Percentiles rank a stretch among this genome's conserved stretches.
phyloP scores from a whole-genome alignment of 2,888 invertebrate species.

The Candidula unifasciata region DNA sequence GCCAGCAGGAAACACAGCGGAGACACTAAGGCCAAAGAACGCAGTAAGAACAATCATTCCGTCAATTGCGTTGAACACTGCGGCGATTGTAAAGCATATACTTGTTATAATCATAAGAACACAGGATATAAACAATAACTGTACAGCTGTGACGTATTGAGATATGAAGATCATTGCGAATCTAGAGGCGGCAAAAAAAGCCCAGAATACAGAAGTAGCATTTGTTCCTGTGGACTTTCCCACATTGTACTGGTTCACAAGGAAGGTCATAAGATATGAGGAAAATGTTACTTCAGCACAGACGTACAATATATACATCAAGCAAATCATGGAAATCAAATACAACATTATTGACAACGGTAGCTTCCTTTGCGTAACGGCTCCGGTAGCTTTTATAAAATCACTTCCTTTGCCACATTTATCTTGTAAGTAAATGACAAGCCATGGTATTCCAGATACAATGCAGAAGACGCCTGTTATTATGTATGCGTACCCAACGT shows the following conservation, averaged over 20 bases:
- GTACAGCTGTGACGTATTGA: conserved; percentile 70
- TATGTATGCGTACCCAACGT: conserved; percentile 55
- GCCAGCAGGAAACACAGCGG: conserved; percentile 77
- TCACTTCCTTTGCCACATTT: conserved; percentile 35
- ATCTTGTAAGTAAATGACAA: conserved; percentile 52
- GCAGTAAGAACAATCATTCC: conserved; percentile 57
- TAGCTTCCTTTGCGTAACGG: conserved; percentile 10
- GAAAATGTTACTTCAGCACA: conserved; percentile 77
- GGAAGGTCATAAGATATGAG: conserved; percentile 74
- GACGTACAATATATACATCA: conserved; percentile 75
- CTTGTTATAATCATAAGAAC: conserved; percentile 20
- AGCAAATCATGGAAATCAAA: conserved; percentile 69
- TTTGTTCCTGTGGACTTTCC: conserved; percentile 69
- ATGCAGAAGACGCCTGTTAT: conserved; percentile 57
- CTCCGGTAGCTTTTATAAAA: conserved; percentile 31
- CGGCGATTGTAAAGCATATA: conserved; percentile 23
- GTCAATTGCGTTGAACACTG: conserved; percentile 2
- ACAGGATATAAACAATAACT: conserved; percentile 48
- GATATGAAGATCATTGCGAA: conserved; percentile 76
- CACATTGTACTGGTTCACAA: conserved; percentile 70
- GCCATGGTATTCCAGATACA: conserved; percentile 51
- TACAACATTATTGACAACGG: conserved; percentile 59
- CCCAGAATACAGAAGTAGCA: conserved; percentile 77
- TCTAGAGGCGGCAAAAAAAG: conserved; percentile 75
- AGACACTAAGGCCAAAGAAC: conserved; percentile 74